Base-by-base conservation (phyloP, 1,140 invertebrate species). In the Hermatobates lingyangjiaoensis region DNA sequence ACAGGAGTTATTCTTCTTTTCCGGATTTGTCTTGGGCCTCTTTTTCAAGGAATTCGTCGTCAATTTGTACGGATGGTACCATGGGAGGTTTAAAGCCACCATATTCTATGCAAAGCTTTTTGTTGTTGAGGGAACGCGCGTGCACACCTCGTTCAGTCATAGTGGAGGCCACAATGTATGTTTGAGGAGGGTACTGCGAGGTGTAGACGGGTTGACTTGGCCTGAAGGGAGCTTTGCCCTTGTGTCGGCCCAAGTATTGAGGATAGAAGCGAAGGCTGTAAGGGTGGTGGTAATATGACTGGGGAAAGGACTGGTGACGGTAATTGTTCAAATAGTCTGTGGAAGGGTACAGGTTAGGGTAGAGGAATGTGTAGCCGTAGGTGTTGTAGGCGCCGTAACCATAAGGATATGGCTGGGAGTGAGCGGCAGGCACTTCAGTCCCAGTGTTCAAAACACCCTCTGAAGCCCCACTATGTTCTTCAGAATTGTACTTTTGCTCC, bases 31-130 rank as follows among this genome's bases (percentile, higher is more conserved):
- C 48, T 49, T 53, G 12, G 24, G 44, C 52, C n/a, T 44, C 34
- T 12, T 54, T 20, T 3, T 23, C n/a, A 0, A 26, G 18, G 27
- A 50, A 45, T 18, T 68, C 61, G 48, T 85, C 77, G 57, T 84
- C 81, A 24, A 85, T 81, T 60, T 84, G 80, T n/a, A 80, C 71
- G 0, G 83, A 86, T 1, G 83, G 83, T 48, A 82, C 72, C 57
- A 87, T 63, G 0, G 82, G 82, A 10, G 83, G 82, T 57, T 82
- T 83, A 54, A 87, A 86, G 0, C 81, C 83, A 4, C 62, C 62
- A 58, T 87, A 86, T 54, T 87, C 83, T 58, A 85, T 72, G 54
- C 77, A 77, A 0, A 82, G 55, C 38, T 63, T 59, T 18, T 61
- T 57, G 25, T 45, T 48, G 24, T 51, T 45, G 30, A 50, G 34